Evolutionary conservation across 2,113 vertebrate genomes (phyloP), one percentile per base, ranked within the genome.

Genomic region (Parotia lawesii): DNA sequence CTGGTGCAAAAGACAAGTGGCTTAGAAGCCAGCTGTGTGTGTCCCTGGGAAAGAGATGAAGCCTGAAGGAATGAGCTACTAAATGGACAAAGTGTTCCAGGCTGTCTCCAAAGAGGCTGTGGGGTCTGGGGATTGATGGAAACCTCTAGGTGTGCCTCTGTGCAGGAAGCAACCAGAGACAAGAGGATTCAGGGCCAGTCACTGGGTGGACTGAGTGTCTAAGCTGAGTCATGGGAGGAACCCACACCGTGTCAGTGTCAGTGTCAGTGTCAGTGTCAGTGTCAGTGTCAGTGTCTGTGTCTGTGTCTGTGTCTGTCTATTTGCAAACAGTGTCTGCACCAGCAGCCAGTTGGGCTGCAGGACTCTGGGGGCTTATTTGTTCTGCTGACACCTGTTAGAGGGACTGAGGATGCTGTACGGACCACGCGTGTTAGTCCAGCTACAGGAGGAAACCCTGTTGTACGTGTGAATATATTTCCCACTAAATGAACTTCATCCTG

Each of bases 71-170:
- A 70, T 35, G 33, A 70, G 22, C 16, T 50, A 6, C 31, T 38
- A 23, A 58, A 69, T 11, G 21, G 31, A 35, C 8, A 65, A 28
- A 60, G 35, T 75, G 1, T 11, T 45, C 12, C 15, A 65, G 20
- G 9, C 9, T 38, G 4, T 42, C 12, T 74, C 14, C 35, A 45
- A 35, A 35, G 18, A 12, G 15, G 21, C 15, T 24, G 10, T 58
- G 28, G 9, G 54, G 15, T 25, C 24, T 25, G 9, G 20, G 2
- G 0, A 1, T 50, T 33, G 40, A 37, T 4, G 11, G 21, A 60
- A 35, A 65, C 8, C 8, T 22, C 15, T 21, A 21, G 13, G 2
- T 29, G 29, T 24, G 50, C 6, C 10, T 57, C 25, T 40, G 51
- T 45, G 29, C 25, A 14, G 62, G 45, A 44, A 48, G 6, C 1